Evolutionary conservation across 37 sponge, comb jelly and placozoan genomes (phyloP), one percentile per base, ranked within the genome.

Genomic region (Cladorhizidae sp.): DNA sequence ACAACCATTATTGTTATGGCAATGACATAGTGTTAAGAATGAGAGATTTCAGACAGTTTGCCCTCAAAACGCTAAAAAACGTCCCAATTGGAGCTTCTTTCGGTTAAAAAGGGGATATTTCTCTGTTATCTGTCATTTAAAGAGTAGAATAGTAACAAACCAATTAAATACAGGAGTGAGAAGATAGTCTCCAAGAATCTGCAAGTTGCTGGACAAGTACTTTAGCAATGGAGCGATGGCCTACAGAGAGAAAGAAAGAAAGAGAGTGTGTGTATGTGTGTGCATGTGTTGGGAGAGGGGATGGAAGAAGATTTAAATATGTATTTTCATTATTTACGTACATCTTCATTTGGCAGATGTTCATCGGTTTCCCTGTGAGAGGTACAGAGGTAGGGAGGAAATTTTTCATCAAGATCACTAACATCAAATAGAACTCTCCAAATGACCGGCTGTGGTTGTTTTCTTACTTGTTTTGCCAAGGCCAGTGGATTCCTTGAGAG

Each of bases 181-280:
- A 17, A 86, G 80, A 52, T 52, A 50, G 33, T 72, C 64, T 32
- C 87, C 80, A 28, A 86, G 80, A 29, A 71, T 72, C 75, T 72
- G 72, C 14, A 86, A 64, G 55, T 86, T 86, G 39, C 22, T 12
- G 9, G 73, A 73, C 50, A 86, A 63, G 64, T 79, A 86, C 26
- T 86, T 68, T 54, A 80, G 15, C 58, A 86, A 25, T 21, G 80
- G 80, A 73, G 45, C 25, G 0, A 86, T 33, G 43, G 55, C 71
- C 71, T 71, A 14, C 45, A 42, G 23, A 5, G 35, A 3, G 35
- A 65, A 31, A 65, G 2, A 31, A 31, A 65, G 32, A 65, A 32
- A n/a, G n/a, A n/a, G n/a, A n/a, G n/a, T n/a, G n/a, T n/a, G n/a
- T n/a, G n/a, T n/a, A n/a, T n/a, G n/a, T n/a, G n/a, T n/a, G n/a